Evolutionary conservation across 1,140 invertebrate species (phyloP), one percentile per base, ranked within the genome.

Genomic region (Apis florea): DNA sequence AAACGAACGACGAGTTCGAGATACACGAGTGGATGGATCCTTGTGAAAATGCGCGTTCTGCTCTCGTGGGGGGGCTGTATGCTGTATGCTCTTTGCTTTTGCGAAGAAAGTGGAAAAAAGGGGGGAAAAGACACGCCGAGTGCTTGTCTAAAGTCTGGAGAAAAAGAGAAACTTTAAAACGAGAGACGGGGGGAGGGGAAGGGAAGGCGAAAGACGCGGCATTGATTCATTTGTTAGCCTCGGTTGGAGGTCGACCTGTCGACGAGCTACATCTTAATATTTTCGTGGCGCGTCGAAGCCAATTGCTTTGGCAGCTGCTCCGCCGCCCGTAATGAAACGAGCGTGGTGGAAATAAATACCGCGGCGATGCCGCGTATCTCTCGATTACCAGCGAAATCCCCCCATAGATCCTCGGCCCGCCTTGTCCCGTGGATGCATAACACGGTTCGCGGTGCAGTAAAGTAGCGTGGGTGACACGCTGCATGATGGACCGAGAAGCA

Each of bases 391-490:
- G 90, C 91, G 88, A 91, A 93, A 92, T 92, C 91, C 89, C 90
- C 89, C 90, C 92, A 91, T 92, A 91, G 92, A 92, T 92, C 89
- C 89, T 89, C 85, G 80, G 86, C 78, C 88, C 88, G 88, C 77
- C 90, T 92, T 90, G 92, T 92, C 89, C 88, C 89, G 89, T 86
- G 85, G 90, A 92, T 91, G 91, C 92, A 92, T 91, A 92, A 93
- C 92, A 92, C 89, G 91, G 90, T 93, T 93, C 90, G 89, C 87
- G 90, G 89, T 90, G 92, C 90, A 91, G 91, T 91, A 93, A 93
- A 93, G 91, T 92, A 92, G 91, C 92, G 92, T 93, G 92, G 92
- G 93, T 93, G 92, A 93, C 92, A 91, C 86, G 88, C 77, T 78
- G 88, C 88, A 90, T 93, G 93, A 93, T 92, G 90, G 91, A 93